These are phyloP conservation scores for Anguilla pacifica DNA, from an alignment of 2,797 vertebrate genomes.

Conservation along the genomic window DNA sequence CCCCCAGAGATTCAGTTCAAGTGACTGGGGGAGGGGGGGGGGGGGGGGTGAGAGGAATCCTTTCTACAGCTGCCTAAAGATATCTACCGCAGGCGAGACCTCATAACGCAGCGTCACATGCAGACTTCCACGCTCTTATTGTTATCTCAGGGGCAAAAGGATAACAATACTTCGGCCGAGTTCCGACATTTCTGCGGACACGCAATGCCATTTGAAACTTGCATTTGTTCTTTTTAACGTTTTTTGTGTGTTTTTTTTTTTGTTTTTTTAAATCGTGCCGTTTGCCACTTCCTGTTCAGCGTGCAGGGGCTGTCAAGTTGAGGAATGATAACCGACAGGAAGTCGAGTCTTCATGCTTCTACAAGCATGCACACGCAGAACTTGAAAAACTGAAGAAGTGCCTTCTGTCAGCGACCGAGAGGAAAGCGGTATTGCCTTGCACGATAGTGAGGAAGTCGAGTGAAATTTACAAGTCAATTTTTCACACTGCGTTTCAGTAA, in stretches of 20 bases:
- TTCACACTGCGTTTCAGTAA: conserved; percentile 24
- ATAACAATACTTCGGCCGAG: too few species aligned
- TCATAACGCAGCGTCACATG: conserved; percentile 19
- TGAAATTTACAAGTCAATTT: not conserved
- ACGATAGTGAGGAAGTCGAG: conserved; percentile 37
- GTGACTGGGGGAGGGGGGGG: conserved; percentile 37
- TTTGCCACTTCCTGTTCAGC: conserved; percentile 39
- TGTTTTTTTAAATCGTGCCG: not conserved
- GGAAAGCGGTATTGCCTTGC: conserved; percentile 29
- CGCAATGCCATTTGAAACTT: not conserved
- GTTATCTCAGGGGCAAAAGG: too few species aligned
- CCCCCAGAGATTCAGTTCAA: conserved; percentile 47
- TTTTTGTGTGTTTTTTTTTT: not conserved
- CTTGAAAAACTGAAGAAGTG: conserved; percentile 34
- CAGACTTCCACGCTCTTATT: conserved; percentile 14
- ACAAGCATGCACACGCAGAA: conserved; percentile 43
- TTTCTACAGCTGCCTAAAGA: conserved; percentile 50
- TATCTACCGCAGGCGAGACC: conserved; percentile 48
- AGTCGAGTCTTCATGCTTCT: conserved; percentile 50
- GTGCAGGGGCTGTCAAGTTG: conserved; percentile 46
- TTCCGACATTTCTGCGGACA: not conserved
- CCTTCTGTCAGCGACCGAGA: conserved; percentile 29
- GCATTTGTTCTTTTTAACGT: not conserved
- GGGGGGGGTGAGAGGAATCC: conserved; percentile 38
- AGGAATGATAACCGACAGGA: conserved; percentile 54